Conservation (phyloP, 2,113 vertebrate species). For the Hepsetus odoe region DNA sequence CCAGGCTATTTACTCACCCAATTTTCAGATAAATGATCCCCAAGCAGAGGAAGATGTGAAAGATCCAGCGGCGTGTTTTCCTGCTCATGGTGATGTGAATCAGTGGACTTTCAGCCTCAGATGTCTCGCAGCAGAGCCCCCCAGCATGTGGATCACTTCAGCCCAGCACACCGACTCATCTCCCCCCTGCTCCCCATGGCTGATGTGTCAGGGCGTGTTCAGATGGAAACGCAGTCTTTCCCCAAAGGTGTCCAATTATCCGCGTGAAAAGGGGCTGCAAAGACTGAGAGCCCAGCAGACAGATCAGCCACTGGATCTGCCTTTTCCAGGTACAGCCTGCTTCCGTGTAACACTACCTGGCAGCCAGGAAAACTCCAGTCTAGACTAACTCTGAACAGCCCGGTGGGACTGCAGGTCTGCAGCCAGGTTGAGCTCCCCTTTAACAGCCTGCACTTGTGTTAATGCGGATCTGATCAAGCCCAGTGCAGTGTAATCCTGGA, state of each 20-base stretch:
- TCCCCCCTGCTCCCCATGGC: conserved; percentile 47
- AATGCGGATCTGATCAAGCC: background rate
- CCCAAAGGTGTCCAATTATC: background rate
- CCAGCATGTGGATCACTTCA: conserved; percentile 6
- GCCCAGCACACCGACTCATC: background rate
- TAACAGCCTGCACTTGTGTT: background rate
- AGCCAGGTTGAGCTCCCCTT: background rate
- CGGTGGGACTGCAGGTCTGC: background rate
- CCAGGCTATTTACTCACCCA: conserved; percentile 81
- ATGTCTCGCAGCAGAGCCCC: background rate
- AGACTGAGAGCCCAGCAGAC: background rate
- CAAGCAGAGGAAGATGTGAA: conserved; percentile 90
- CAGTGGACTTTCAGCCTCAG: background rate
- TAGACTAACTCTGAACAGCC: background rate
- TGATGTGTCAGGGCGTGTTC: conserved; percentile 76
- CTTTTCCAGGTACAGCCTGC: background rate
- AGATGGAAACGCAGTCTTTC: conserved; percentile 34
- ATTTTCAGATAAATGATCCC: conserved; percentile 92
- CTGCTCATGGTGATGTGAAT: conserved; percentile 85
- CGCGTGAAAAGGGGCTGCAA: background rate
- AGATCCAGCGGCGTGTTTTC: conserved; percentile 90
- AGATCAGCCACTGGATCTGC: background rate
- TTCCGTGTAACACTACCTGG: conserved; percentile 38
- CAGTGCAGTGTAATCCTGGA: conserved; percentile 45
- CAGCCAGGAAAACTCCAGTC: background rate